Evolutionary conservation across 2,888 invertebrate genomes (phyloP).

Genomic region (Calephelis perditalis): DNA sequence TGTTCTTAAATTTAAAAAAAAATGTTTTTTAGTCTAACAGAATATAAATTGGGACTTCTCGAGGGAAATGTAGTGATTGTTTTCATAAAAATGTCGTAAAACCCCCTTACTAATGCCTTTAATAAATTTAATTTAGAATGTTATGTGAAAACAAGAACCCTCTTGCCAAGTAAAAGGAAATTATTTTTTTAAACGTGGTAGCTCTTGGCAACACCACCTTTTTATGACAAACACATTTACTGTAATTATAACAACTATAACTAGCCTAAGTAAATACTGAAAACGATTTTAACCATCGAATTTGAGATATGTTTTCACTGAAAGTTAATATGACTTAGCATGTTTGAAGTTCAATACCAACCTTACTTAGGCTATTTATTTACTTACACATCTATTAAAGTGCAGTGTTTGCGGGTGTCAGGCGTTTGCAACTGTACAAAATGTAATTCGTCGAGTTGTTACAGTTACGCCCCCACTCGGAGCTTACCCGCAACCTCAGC

Average conservation of each 20-base stretch:
- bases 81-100: no score
- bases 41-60: no score
- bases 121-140: no score
- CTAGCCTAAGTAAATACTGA: constrained; percentile 11
- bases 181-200: constrained; percentile 11
- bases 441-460: constrained; percentile 6
- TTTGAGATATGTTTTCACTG: no score
- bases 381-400: constrained; percentile 17
- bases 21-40: no score
- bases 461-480: constrained; percentile 5
- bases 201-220: constrained; percentile 25
- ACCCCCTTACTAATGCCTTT: no score
- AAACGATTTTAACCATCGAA: no score
- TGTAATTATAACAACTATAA: constrained; percentile 27
- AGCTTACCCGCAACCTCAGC: constrained; percentile 8
- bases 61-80: no score
- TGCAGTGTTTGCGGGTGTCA: neutral
- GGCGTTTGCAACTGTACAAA: constrained; percentile 6
- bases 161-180: neutral
- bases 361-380: neutral
- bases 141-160: no score
- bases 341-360: no score
- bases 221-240: constrained; percentile 23
- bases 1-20: no score
- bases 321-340: no score